phyloP scores from a whole-genome alignment of 2,797 vertebrate genomes.

The Mus caroli region DNA sequence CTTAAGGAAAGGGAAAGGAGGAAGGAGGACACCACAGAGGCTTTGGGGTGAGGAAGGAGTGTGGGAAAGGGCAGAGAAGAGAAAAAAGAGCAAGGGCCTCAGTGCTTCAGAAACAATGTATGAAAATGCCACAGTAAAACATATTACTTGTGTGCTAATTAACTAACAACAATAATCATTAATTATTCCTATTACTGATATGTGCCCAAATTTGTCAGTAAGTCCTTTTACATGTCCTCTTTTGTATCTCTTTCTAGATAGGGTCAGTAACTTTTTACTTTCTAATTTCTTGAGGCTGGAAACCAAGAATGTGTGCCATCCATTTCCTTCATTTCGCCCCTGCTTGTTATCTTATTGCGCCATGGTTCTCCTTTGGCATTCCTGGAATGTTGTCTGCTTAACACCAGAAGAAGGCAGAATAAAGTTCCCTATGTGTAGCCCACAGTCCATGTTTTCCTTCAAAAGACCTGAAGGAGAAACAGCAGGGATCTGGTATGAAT shows the following conservation, averaged over 20 bases:
- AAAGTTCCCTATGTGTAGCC: too few species aligned
- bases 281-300: not conserved
- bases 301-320: not conserved
- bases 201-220: not conserved
- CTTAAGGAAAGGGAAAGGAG: too few species aligned
- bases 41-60: too few species aligned
- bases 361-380: not conserved
- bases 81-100: too few species aligned
- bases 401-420: not conserved
- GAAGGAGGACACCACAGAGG: too few species aligned
- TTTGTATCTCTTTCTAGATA: not conserved
- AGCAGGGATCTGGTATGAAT: not conserved
- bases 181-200: not conserved
- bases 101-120: too few species aligned
- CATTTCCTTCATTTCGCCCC: not conserved
- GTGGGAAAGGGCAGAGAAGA: not conserved
- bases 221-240: not conserved
- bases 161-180: not conserved
- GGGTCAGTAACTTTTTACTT: not conserved
- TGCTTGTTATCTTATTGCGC: not conserved
- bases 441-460: too few species aligned
- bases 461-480: not conserved
- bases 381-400: not conserved
- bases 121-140: not conserved
- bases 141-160: not conserved